Conservation (phyloP, 2,797 vertebrate species). For the Eurystomus glaucurus region DNA sequence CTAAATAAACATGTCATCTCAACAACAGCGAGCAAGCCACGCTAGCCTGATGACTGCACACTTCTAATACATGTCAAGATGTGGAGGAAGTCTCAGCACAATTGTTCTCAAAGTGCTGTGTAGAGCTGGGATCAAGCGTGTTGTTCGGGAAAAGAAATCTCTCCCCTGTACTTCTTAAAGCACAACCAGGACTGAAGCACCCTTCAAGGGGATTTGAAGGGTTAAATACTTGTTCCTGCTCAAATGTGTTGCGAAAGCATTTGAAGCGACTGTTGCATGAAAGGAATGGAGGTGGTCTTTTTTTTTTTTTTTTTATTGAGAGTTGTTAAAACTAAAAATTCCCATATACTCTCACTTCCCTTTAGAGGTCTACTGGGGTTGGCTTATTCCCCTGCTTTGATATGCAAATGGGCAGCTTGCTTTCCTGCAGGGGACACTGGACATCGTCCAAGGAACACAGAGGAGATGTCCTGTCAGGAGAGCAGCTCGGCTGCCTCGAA, state of each 20-base stretch:
- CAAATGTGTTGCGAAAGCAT: not conserved
- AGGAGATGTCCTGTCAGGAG: conserved; percentile 80
- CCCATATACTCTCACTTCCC: conserved; percentile 80
- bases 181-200: not conserved
- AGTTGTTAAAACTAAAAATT: conserved; percentile 74
- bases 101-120: not conserved
- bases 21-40: not conserved
- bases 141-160: not conserved
- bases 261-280: not conserved
- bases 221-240: conserved; percentile 60
- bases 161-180: not conserved
- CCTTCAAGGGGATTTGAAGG: not conserved
- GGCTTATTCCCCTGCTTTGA: conserved; percentile 85
- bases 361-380: conserved; percentile 81
- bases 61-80: not conserved
- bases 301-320: not conserved
- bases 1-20: conserved; percentile 9
- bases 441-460: conserved; percentile 82
- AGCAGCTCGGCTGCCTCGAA: conserved; percentile 64
- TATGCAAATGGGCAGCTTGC: conserved; percentile 87
- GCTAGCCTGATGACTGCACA: not conserved
- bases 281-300: conserved; percentile 13
- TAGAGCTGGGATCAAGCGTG: fast-evolving
- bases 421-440: conserved; percentile 85
- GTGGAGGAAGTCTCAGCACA: not conserved